Conservation (phyloP, 2,113 vertebrate species). For the Columba janthina region DNA sequence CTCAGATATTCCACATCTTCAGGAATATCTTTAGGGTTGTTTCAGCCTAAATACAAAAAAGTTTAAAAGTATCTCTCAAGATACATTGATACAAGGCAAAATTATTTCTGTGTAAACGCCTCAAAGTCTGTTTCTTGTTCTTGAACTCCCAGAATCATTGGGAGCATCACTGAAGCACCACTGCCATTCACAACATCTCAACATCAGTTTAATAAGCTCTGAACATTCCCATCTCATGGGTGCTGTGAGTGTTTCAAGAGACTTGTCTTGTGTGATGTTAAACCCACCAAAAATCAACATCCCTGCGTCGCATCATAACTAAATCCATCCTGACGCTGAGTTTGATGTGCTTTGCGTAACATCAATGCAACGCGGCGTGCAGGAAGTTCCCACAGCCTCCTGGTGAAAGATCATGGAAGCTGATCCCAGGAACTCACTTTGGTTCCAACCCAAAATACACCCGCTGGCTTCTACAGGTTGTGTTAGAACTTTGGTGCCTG, state of each 20-base stretch:
- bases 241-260: neutral
- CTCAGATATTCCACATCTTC: neutral
- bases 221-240: neutral
- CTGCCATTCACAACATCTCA: neutral
- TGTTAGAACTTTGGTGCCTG: fast-evolving
- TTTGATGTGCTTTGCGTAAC: neutral
- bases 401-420: neutral
- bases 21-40: neutral
- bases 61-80: neutral
- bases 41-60: neutral
- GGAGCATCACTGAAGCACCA: neutral
- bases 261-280: too few relatives aligned
- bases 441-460: neutral
- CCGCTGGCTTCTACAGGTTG: neutral
- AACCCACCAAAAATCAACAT: neutral
- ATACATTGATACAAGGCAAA: neutral
- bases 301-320: neutral
- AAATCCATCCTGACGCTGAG: neutral
- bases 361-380: fast-evolving
- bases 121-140: neutral
- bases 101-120: neutral
- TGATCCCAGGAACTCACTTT: neutral
- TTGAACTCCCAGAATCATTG: neutral
- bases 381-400: neutral
- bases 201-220: neutral